Percentiles rank a stretch among this genome's conserved stretches.
phyloP scores from a whole-genome alignment of 2,888 invertebrate species.

The Diarsia rubi region DNA sequence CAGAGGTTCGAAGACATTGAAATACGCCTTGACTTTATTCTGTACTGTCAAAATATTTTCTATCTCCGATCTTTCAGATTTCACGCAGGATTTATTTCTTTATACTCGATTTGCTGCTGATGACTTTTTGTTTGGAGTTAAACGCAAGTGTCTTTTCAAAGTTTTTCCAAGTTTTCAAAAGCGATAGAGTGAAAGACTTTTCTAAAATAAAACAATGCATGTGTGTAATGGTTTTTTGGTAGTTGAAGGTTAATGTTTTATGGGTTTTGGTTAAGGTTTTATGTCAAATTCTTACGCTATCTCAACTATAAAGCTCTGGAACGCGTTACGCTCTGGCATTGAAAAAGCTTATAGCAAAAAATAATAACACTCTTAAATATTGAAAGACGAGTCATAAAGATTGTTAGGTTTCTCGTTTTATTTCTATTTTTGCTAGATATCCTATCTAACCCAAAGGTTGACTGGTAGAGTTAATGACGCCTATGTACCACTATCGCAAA shows the following conservation, averaged over 20 bases:
- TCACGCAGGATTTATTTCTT: slow-evolving; percentile 32
- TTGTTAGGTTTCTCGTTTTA: too few species aligned
- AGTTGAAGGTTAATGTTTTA: slow-evolving; percentile 4
- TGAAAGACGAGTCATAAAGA: too few species aligned
- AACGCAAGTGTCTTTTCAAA: slow-evolving; percentile 19
- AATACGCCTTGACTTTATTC: slow-evolving; percentile 36
- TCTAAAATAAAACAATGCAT: neutral
- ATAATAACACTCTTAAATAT: too few species aligned
- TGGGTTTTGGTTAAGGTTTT: too few species aligned
- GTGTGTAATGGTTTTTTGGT: neutral
- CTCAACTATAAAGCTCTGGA: too few species aligned
- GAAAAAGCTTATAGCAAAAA: too few species aligned
- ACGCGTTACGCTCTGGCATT: too few species aligned
- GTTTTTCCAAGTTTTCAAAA: slow-evolving; percentile 15
- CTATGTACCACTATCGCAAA: too few species aligned
- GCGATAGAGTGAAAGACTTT: neutral
- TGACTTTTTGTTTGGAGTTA: slow-evolving; percentile 18
- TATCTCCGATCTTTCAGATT: slow-evolving; percentile 40
- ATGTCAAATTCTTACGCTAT: too few species aligned
- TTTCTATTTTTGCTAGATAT: too few species aligned
- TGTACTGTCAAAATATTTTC: slow-evolving; percentile 44
- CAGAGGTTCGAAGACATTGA: slow-evolving; percentile 19
- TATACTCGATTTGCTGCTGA: slow-evolving; percentile 39
- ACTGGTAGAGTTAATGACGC: too few species aligned
- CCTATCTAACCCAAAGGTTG: too few species aligned